These are phyloP conservation scores for Lepilemur septentrionalis DNA, from an alignment of 2,797 vertebrate genomes.

Conservation along the genomic window DNA sequence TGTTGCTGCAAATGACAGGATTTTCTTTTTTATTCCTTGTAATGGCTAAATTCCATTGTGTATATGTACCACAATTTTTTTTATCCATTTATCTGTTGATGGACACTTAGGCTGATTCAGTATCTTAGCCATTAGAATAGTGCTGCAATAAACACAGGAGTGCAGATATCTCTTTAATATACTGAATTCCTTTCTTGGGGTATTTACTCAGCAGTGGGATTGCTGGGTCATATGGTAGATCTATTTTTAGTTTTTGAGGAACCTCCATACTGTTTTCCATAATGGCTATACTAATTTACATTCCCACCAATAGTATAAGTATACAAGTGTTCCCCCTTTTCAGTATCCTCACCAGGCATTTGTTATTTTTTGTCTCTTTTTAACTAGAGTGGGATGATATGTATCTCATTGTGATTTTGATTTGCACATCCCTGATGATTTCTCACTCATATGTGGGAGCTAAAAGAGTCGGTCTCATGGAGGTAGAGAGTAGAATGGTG, in stretches of 20 bases:
- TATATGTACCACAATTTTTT: neutral
- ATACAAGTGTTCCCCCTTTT: neutral
- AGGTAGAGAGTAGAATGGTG: neutral
- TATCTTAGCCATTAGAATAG: neutral
- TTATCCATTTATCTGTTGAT: neutral
- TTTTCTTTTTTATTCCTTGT: neutral
- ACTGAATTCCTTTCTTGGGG: neutral
- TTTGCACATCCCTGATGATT: neutral
- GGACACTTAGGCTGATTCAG: neutral
- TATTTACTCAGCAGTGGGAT: neutral
- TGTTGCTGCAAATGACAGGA: neutral
- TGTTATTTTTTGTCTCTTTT: neutral
- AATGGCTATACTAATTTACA: neutral
- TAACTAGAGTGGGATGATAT: neutral
- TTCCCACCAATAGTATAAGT: neutral
- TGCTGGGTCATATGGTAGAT: neutral
- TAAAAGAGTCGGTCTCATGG: neutral
- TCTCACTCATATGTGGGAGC: neutral
- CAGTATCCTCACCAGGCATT: neutral
- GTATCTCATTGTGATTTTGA: neutral
- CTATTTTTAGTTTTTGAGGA: neutral
- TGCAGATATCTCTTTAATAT: neutral
- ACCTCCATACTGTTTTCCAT: neutral
- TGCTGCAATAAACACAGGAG: neutral
- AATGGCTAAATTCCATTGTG: neutral